Base-by-base conservation (phyloP, 2,113 vertebrate genomes). In the Nyctereutes procyonoides region DNA sequence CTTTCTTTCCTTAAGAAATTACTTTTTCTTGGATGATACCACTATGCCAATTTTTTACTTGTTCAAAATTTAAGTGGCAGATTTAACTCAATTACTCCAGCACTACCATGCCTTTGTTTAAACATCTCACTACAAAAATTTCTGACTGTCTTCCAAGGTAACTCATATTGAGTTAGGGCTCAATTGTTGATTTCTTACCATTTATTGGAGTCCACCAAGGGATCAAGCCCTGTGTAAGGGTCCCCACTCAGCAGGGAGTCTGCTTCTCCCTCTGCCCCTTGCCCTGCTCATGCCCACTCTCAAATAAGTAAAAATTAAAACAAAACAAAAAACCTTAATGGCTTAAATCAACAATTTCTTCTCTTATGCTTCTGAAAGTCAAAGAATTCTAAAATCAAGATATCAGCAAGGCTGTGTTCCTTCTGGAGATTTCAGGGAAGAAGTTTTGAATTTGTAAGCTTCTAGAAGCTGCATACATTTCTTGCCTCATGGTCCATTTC, bases 11-110 rank as follows among this genome's bases (percentile, higher is more conserved):
- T 77, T 87, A 43, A 93, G 62, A 86, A 63, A 30, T 80, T 1
- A 87, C 58, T 87, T 26, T 94, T 88, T 67, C 56, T 60, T 83
- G n/a, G 16, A 82, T 88, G 73, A 87, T 19, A 43, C 65, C 38
- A 88, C 56, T 43, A 19, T 85, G 28, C 48, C 35, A 87, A 48
- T 77, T 86, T 83, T 81, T 85, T 60, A 89, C 32, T 77, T 69
- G 76, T 53, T 95, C n/a, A 69, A 83, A 95, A 83, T 60, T 87
- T 69, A 76, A 81, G 35, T 74, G 38, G 67, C 38, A 53, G 58
- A 53, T 77, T 94, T 94, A 81, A 53, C 51, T 60, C 53, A 88
- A 19, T 92, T 88, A 95, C 30, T 91, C 22, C 53, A 65, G 26
- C 17, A 63, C 22, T 79, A 51, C 30, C 35, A 94, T 2, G 2